Evolutionary conservation across 2,113 vertebrate genomes (phyloP).

Genomic region (Oostethus manadensis): DNA sequence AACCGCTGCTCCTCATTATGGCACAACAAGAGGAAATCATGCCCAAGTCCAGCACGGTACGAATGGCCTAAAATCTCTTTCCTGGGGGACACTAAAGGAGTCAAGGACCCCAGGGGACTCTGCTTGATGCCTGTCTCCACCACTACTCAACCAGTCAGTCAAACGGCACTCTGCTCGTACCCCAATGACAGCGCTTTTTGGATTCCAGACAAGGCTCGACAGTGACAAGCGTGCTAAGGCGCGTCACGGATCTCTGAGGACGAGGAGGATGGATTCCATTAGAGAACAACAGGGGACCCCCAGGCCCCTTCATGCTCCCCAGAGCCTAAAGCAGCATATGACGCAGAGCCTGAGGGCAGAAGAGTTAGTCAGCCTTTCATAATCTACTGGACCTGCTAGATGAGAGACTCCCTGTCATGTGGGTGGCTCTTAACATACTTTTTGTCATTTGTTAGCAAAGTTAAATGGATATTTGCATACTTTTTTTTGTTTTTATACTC

Average conservation of each 20-base stretch:
- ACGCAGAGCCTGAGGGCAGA: slow-evolving; percentile 53
- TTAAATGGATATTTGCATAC: too few relatives aligned
- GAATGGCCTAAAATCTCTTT: background rate
- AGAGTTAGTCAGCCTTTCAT: slow-evolving; percentile 33
- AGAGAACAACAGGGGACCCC: slow-evolving; percentile 46
- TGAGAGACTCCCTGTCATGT: background rate
- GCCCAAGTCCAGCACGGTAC: background rate
- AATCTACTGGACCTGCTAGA: slow-evolving; percentile 6
- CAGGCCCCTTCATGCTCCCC: slow-evolving; percentile 13
- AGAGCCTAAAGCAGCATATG: slow-evolving; percentile 51
- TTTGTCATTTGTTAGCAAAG: background rate
- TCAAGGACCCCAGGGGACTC: background rate
- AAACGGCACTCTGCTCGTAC: background rate
- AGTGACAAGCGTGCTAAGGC: background rate
- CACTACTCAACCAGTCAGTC: slow-evolving; percentile 8
- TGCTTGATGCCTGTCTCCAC: slow-evolving; percentile 11
- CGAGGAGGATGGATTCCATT: slow-evolving; percentile 40
- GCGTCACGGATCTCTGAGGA: slow-evolving; percentile 12
- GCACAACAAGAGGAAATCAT: background rate
- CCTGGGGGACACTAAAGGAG: background rate
- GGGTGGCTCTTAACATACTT: background rate
- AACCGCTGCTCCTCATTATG: too few relatives aligned
- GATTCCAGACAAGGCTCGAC: background rate
- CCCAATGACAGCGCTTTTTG: slow-evolving; percentile 22
- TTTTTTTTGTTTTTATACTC: too few relatives aligned